Evolutionary conservation across 2,888 invertebrate genomes (phyloP).

Genomic region (Myopa testacea): DNA sequence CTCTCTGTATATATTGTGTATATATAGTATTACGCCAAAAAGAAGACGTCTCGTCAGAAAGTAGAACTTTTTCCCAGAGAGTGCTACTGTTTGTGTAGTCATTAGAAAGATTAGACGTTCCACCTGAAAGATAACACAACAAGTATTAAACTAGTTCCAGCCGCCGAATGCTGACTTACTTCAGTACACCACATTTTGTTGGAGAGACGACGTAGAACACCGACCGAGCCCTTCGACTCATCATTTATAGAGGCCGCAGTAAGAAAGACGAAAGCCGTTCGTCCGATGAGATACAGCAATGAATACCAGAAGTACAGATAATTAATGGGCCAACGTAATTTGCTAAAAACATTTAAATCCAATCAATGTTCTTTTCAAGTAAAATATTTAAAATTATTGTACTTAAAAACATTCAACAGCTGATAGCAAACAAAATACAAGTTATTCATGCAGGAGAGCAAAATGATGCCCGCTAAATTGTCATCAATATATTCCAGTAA

Average conservation of each 20-base stretch:
- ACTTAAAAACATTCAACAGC: constrained; percentile 72
- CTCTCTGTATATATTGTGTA: no score
- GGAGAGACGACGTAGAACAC: constrained; percentile 67
- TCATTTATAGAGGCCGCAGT: constrained; percentile 72
- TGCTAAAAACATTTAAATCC: constrained; percentile 51
- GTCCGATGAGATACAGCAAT: constrained; percentile 70
- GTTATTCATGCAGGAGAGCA: constrained; percentile 78
- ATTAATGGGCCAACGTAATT: constrained; percentile 67
- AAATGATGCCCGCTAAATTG: constrained; percentile 75
- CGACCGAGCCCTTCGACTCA: constrained; percentile 70
- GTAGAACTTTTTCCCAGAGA: constrained; percentile 75
- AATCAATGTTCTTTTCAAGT: not conserved
- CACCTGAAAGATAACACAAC: constrained; percentile 65
- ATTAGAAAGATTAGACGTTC: constrained; percentile 73
- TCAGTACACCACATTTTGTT: constrained; percentile 63
- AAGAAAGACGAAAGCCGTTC: constrained; percentile 71
- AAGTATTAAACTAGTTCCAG: not conserved
- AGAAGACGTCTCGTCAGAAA: constrained; percentile 72
- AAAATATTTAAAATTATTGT: not conserved
- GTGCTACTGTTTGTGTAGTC: constrained; percentile 70
- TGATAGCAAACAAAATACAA: constrained; percentile 82
- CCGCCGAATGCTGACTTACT: constrained; percentile 44
- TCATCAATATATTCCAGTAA: constrained; percentile 74
- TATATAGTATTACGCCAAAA: constrained; percentile 69
- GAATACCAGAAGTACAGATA: constrained; percentile 72